Conservation (phyloP, 2,113 vertebrate genomes). For the Pongo pygmaeus region DNA sequence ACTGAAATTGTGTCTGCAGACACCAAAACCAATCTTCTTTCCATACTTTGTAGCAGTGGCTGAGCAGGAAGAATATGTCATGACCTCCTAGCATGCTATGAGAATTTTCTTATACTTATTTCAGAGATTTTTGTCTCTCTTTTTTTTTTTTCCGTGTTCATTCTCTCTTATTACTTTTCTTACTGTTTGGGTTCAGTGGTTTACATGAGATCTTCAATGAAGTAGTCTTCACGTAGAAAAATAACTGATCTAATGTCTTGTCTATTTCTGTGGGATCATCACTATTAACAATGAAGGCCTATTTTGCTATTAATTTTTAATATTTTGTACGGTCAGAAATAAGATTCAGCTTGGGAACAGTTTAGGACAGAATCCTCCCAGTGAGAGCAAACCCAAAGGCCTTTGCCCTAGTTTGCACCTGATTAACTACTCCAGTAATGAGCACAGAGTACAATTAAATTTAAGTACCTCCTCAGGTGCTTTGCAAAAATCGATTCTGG, state of each 20-base stretch:
- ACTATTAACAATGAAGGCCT: background rate
- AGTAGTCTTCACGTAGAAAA: background rate
- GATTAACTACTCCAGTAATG: slow-evolving; percentile 63
- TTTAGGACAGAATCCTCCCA: slow-evolving; percentile 29
- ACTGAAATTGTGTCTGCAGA: background rate
- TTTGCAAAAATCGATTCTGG: slow-evolving; percentile 45
- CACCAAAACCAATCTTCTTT: background rate
- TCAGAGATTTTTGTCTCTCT: background rate
- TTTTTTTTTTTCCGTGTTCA: background rate
- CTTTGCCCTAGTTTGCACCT: slow-evolving; percentile 61
- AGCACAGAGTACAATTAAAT: slow-evolving; percentile 71
- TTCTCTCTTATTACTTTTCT: background rate
- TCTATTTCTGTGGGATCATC: background rate
- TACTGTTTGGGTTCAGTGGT: background rate
- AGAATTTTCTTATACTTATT: background rate
- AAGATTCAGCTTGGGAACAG: slow-evolving; percentile 51
- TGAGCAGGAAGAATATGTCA: background rate
- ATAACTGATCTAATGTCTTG: background rate
- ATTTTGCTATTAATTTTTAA: background rate
- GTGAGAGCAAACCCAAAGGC: slow-evolving; percentile 59
- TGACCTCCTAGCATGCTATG: background rate
- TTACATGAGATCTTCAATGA: background rate
- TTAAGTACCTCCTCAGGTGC: slow-evolving; percentile 74
- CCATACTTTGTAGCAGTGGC: background rate
- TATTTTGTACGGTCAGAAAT: slow-evolving; percentile 42